Base-by-base conservation (phyloP, 64 coral and sea anemone species). In the Platygyra sinensis region DNA sequence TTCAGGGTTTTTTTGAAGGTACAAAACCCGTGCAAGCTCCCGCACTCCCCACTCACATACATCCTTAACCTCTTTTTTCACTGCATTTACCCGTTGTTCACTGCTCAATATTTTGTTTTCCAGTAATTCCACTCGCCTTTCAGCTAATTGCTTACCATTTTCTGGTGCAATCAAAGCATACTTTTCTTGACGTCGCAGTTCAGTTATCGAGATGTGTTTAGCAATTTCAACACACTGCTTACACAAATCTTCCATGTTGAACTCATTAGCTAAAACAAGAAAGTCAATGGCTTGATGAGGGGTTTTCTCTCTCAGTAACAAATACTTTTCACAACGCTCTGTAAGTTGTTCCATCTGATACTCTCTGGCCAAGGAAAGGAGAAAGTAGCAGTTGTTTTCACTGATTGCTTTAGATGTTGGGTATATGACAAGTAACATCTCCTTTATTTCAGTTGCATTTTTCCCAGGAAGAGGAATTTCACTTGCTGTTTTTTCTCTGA, bases 291-390 rank as follows among this genome's bases (percentile, higher is more conserved):
- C 94, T 30, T 92, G 90, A 73, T 72, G 30, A 15, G 77, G 74
- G 1, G 86, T 84, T 49, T 95, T 89, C 52, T 88, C 90, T 57
- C 86, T 87, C 27, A 77, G 76, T 8, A 88, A 50, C 78, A 95
- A 29, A 67, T 92, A 88, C 51, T 71, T 65, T 71, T 95, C 94
- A 77, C 94, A 95, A 20, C 60, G 79, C 46, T 83, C 90, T 18
- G 77, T 95, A 3, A 95, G 85, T 73, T 92, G 86, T 7, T 89
- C 86, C 69, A 95, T 95, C 38, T 95, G 94, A 28, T 95, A 95
- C 13, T 95, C 94, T 39, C 87, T 77, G 11, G 86, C 94, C 31
- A 95, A 76, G 39, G 78, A 36, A 11, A 95, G 82, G 22, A 95
- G 80, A 24, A 69, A 95, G 60, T 89, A 82, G 30, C 86, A 91